Evolutionary conservation across 2,113 vertebrate species (phyloP).

Genomic region (Guaruba guarouba): DNA sequence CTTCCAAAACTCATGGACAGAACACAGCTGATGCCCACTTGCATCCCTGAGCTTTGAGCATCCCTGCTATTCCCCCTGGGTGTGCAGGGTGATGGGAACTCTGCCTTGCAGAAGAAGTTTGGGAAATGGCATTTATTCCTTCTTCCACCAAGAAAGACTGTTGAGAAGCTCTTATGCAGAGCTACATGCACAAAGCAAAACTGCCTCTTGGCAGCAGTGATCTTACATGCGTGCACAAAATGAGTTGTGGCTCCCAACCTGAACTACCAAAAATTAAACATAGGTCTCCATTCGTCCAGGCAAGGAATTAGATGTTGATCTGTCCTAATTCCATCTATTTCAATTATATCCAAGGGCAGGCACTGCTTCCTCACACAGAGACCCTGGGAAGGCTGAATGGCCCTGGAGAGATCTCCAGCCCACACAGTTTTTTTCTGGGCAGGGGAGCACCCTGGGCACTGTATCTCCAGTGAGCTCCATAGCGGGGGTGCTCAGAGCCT

Average conservation of each 20-base stretch:
- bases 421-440: rapidly evolving
- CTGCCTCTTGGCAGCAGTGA: not conserved
- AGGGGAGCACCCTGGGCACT: not conserved
- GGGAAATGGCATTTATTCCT: not conserved
- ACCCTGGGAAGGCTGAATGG: not conserved
- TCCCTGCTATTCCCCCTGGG: not conserved
- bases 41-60: not conserved
- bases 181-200: not conserved
- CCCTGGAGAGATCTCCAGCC: not conserved
- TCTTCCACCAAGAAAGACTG: not conserved
- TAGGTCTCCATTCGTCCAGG: slow-evolving; percentile 45
- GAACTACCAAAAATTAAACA: slow-evolving; percentile 55
- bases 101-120: not conserved
- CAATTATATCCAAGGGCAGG: not conserved
- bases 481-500: not conserved
- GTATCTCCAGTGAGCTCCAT: not conserved
- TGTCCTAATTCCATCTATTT: slow-evolving; percentile 2
- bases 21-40: rapidly evolving
- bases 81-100: rapidly evolving
- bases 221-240: not conserved
- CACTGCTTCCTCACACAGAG: not conserved
- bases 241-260: not conserved
- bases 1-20: not conserved
- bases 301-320: not conserved
- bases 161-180: not conserved